A percentile compares a stretch with the other conserved stretches of the same genome.
Conservation (phyloP, 2,888 invertebrate species). For the Acronicta leporina region DNA sequence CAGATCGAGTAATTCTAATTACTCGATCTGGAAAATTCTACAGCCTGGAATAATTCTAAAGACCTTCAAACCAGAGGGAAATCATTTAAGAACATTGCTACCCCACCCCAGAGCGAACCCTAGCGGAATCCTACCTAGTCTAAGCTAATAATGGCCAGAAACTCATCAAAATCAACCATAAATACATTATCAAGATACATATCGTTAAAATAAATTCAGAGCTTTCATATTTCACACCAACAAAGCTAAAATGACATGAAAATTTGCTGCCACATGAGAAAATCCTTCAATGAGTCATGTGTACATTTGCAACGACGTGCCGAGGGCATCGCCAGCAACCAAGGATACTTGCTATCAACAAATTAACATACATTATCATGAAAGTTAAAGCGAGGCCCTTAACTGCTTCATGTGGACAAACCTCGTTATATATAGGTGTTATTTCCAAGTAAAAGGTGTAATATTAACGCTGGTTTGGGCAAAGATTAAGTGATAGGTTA, state of each 20-base stretch:
- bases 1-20: no score
- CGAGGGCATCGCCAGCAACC: constrained; percentile 38
- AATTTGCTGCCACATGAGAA: constrained; percentile 35
- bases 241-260: constrained; percentile 26
- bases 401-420: constrained; percentile 49
- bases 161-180: background rate
- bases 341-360: constrained; percentile 62
- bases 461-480: constrained; percentile 8
- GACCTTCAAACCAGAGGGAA: no score
- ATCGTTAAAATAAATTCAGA: constrained; percentile 1
- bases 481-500: background rate
- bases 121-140: no score
- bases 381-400: constrained; percentile 65
- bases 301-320: constrained; percentile 27
- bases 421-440: constrained; percentile 15
- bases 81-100: no score
- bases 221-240: constrained; percentile 26
- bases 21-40: no score
- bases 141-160: background rate
- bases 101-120: no score
- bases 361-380: constrained; percentile 68
- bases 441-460: constrained; percentile 12
- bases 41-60: no score
- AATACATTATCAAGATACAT: background rate
- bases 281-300: constrained; percentile 50